Evolutionary conservation across 2,797 vertebrate genomes (phyloP).

Genomic region (Diplodus puntazzo): DNA sequence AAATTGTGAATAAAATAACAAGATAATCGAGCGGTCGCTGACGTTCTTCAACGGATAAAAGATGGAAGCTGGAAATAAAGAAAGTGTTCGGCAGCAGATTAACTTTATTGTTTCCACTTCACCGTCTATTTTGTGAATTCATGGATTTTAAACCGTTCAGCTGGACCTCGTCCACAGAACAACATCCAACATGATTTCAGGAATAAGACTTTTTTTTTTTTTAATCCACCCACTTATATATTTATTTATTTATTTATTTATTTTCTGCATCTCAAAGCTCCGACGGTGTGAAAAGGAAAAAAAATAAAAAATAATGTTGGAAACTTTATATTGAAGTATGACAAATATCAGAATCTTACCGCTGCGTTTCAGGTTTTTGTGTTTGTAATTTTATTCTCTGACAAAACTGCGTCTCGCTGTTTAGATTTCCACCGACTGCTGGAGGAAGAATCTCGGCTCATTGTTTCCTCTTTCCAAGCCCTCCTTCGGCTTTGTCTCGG

Average conservation of each 20-base stretch:
- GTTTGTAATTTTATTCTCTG: neutral
- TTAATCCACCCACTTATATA: neutral
- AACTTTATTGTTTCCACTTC: neutral
- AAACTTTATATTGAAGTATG: constrained; percentile 19
- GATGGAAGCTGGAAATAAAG: neutral
- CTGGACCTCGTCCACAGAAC: constrained; percentile 5
- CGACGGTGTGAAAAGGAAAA: neutral
- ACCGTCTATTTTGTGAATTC: constrained; percentile 10
- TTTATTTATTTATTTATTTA: neutral
- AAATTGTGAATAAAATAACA: neutral
- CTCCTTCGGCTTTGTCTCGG: constrained; percentile 62
- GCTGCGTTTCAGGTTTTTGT: constrained; percentile 9
- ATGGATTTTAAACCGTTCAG: neutral
- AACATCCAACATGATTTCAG: constrained; percentile 11
- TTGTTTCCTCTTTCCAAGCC: constrained; percentile 49
- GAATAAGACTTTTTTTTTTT: constrained; percentile 1
- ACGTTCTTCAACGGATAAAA: neutral
- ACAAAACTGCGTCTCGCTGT: constrained; percentile 1
- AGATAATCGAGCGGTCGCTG: neutral
- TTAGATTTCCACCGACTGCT: constrained; percentile 25
- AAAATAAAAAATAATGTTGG: neutral
- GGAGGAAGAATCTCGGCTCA: constrained; percentile 38
- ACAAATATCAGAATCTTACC: constrained; percentile 1
- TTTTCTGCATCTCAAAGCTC: constrained; percentile 32
- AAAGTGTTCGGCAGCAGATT: neutral